These are phyloP conservation scores for Kuschelorhynchus macadamiae DNA, from an alignment of 2,888 invertebrate genomes.

Conservation along the genomic window DNA sequence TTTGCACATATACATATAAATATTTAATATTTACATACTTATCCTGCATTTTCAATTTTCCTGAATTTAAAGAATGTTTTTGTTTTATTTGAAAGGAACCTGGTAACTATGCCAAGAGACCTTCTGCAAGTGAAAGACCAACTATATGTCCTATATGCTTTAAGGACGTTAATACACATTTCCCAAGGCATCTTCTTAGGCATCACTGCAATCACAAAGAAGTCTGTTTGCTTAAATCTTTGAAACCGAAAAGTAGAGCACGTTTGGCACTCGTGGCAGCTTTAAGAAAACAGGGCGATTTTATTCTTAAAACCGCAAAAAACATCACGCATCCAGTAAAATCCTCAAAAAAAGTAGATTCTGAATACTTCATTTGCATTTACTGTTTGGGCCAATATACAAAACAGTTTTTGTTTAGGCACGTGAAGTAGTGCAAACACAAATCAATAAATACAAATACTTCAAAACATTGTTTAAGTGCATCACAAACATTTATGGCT, in stretches of 20 bases:
- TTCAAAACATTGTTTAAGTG: slow-evolving; percentile 35
- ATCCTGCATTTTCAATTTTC: too few relatives aligned
- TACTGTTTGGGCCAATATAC: slow-evolving; percentile 49
- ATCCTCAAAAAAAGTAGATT: slow-evolving; percentile 38
- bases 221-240: slow-evolving; percentile 27
- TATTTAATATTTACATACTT: too few relatives aligned
- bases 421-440: slow-evolving; percentile 47
- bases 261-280: slow-evolving; percentile 33
- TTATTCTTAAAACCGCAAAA: slow-evolving; percentile 38
- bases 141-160: slow-evolving; percentile 49
- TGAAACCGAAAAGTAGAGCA: slow-evolving; percentile 47
- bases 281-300: slow-evolving; percentile 42
- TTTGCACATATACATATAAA: too few relatives aligned
- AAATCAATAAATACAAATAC: slow-evolving; percentile 23
- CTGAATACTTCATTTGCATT: slow-evolving; percentile 44
- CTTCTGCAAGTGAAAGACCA: slow-evolving; percentile 47
- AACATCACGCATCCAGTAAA: slow-evolving; percentile 42
- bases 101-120: slow-evolving; percentile 29
- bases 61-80: too few relatives aligned
- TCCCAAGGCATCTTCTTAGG: too few relatives aligned
- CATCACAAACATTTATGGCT: slow-evolving; percentile 49
- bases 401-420: slow-evolving; percentile 42
- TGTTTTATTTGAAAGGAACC: too few relatives aligned
- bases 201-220: slow-evolving; percentile 40
- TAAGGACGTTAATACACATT: slow-evolving; percentile 47